phyloP scores from a whole-genome alignment of 2,888 invertebrate species.

The Troides aeacus region DNA sequence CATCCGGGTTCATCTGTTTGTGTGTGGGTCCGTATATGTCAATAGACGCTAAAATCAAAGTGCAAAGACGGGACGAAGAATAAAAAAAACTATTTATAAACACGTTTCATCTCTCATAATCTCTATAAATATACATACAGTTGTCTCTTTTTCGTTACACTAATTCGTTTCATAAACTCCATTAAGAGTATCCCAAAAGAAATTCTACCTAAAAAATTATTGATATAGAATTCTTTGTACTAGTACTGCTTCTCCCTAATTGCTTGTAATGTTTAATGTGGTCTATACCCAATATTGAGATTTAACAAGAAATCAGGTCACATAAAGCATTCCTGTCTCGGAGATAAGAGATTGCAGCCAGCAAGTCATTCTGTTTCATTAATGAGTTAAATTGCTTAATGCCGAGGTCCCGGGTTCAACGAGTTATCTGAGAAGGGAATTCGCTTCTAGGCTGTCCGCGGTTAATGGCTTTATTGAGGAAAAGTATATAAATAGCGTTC shows the following conservation, averaged over 20 bases:
- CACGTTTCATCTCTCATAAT: no score
- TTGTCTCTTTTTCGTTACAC: no score
- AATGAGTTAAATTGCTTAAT: conserved; percentile 69
- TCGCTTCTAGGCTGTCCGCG: conserved; percentile 38
- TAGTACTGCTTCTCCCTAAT: background rate
- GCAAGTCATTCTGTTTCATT: conserved; percentile 37
- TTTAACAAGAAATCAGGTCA: conserved; percentile 35
- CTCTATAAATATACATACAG: no score
- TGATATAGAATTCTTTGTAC: no score
- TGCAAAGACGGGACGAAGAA: no score
- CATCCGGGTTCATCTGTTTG: no score
- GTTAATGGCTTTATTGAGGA: conserved; percentile 36
- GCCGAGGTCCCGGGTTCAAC: conserved; percentile 60
- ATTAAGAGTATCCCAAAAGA: no score
- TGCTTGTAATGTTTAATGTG: background rate
- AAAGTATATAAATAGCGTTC: conserved; percentile 26
- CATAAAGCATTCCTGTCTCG: conserved; percentile 33
- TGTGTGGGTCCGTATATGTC: no score
- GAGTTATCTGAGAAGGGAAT: conserved; percentile 59
- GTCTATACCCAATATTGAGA: conserved; percentile 2
- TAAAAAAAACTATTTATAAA: no score
- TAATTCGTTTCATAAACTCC: no score
- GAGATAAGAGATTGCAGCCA: conserved; percentile 36
- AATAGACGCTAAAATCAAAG: no score
- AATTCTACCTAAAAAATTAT: no score